A percentile compares a stretch with the other conserved stretches of the same genome.
Evolutionary conservation across 1,140 invertebrate genomes (phyloP).

Genomic region (Marisa cornuarietis): DNA sequence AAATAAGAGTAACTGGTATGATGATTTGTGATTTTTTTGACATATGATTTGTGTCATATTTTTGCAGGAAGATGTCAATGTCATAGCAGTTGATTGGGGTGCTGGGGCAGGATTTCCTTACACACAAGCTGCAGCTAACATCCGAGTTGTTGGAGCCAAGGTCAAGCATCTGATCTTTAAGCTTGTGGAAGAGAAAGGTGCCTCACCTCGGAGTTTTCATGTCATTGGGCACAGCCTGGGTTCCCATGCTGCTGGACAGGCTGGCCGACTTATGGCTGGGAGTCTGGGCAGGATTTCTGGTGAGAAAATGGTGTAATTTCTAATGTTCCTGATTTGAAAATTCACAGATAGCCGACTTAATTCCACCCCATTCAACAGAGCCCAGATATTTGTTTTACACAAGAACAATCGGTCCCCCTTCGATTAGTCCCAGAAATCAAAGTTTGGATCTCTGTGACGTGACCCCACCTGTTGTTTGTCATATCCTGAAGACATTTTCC

Average conservation of each 20-base stretch:
- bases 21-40: neutral
- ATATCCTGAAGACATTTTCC: no score
- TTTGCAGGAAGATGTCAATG: slow-evolving; percentile 71
- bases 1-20: neutral
- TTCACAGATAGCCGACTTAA: no score
- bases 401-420: no score
- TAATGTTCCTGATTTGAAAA: no score
- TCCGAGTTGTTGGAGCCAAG: slow-evolving; percentile 89
- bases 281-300: slow-evolving; percentile 80
- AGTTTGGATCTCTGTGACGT: no score
- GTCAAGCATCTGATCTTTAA: slow-evolving; percentile 78
- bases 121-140: slow-evolving; percentile 91
- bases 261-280: slow-evolving; percentile 80
- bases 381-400: no score
- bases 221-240: slow-evolving; percentile 92
- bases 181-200: slow-evolving; percentile 19
- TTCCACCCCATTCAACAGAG: no score
- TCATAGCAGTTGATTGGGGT: slow-evolving; percentile 95
- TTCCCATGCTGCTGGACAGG: slow-evolving; percentile 88
- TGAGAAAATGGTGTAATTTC: slow-evolving; percentile 5
- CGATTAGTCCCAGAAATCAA: no score
- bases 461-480: no score
- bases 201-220: slow-evolving; percentile 67
- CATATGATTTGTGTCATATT: neutral
- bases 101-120: slow-evolving; percentile 91